Percentiles rank a stretch among this genome's conserved stretches.
Conservation (phyloP, 2,113 vertebrate genomes). For the Perca fluviatilis region DNA sequence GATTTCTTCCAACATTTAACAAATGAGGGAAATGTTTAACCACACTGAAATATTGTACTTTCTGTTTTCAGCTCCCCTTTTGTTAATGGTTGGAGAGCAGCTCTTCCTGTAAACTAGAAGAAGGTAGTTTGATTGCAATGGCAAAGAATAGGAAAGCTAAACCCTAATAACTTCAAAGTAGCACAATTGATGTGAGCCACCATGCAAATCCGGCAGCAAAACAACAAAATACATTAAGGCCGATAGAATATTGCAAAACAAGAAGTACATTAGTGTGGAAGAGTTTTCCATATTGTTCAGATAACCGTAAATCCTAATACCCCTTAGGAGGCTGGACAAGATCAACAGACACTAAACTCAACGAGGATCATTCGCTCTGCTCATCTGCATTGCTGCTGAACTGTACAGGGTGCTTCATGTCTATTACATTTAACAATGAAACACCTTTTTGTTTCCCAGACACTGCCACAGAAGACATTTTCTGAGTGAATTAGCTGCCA, state of each 20-base stretch:
- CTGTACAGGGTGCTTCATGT: background rate
- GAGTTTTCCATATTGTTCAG: background rate
- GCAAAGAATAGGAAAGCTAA: background rate
- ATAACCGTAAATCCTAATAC: slow-evolving; percentile 3
- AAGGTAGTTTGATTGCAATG: background rate
- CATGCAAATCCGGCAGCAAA: background rate
- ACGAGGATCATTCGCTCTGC: slow-evolving; percentile 22
- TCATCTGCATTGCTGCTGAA: slow-evolving; percentile 16
- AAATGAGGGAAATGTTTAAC: slow-evolving; percentile 5
- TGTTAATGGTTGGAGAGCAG: background rate
- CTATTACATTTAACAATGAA: slow-evolving; percentile 26
- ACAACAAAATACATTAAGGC: background rate
- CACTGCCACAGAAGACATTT: slow-evolving; percentile 9
- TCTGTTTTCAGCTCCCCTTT: background rate
- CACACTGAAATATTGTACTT: background rate
- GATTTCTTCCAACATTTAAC: background rate
- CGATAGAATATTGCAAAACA: background rate
- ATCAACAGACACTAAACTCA: slow-evolving; percentile 13
- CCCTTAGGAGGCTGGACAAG: background rate
- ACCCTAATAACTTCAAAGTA: background rate
- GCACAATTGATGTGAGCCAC: background rate
- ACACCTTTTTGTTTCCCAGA: slow-evolving; percentile 12
- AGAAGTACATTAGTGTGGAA: background rate
- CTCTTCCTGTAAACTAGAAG: background rate
- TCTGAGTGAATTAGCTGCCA: slow-evolving; percentile 24